Evolutionary conservation across 53 echinoderm and acorn worm species (phyloP).

Genomic region (Echinometra lucunter): DNA sequence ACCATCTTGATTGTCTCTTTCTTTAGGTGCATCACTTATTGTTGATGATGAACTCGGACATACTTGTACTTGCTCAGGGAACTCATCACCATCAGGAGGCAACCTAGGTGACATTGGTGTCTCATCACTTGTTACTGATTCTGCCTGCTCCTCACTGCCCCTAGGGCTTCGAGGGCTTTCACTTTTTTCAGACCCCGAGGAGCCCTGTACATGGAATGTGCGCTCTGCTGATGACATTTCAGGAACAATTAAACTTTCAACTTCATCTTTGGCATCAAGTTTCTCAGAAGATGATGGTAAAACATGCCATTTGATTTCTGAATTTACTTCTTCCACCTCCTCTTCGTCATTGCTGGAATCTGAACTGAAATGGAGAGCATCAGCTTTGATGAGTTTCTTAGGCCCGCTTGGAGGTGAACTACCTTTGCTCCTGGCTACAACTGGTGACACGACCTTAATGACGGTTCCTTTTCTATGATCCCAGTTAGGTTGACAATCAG

Average conservation of each 20-base stretch:
- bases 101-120: conserved; percentile 89
- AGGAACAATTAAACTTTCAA: neutral
- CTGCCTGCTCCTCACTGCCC: conserved; percentile 2
- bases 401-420: conserved; percentile 24
- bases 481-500: conserved; percentile 65
- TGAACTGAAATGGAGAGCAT: conserved; percentile 78
- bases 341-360: conserved; percentile 82
- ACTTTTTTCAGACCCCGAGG: neutral
- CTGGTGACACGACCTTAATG: conserved; percentile 63
- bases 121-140: conserved; percentile 66
- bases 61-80: conserved; percentile 76
- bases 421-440: conserved; percentile 58
- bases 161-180: conserved; percentile 46
- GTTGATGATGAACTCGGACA: conserved; percentile 74
- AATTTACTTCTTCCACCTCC: conserved; percentile 29
- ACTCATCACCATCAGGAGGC: conserved; percentile 96
- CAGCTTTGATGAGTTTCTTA: conserved; percentile 81
- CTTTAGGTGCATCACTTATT: conserved; percentile 66
- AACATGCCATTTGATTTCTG: conserved; percentile 45
- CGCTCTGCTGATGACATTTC: neutral
- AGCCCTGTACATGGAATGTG: conserved; percentile 10
- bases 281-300: conserved; percentile 41
- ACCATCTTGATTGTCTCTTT: conserved; percentile 10
- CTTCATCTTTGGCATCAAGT: neutral
- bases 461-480: conserved; percentile 67